Conservation (phyloP, 2,888 invertebrate genomes). For the Tipula confusa region DNA sequence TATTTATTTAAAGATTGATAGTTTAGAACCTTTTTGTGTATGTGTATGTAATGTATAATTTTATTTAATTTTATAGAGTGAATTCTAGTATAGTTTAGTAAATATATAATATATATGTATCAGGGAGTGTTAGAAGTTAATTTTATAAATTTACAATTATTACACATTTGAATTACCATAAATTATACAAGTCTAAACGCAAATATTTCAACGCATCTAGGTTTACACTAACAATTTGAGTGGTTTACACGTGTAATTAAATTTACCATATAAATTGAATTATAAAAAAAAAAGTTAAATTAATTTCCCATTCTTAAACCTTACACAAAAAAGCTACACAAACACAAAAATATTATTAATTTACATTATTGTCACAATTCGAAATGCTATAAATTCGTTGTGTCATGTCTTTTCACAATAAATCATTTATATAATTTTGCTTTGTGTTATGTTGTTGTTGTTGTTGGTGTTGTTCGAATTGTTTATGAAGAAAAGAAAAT, state of each 20-base stretch:
- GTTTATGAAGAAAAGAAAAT: neutral
- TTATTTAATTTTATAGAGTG: neutral
- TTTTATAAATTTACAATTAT: neutral
- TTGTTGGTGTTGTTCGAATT: neutral
- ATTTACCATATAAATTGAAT: no score
- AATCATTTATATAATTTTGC: neutral
- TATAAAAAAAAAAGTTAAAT: no score
- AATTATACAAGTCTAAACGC: neutral
- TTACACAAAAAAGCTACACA: neutral
- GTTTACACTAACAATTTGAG: neutral
- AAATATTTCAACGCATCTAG: neutral
- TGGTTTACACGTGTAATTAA: neutral
- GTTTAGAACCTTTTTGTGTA: neutral
- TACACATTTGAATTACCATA: neutral
- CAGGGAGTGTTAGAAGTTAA: no score
- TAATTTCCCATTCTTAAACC: neutral
- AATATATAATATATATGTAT: neutral
- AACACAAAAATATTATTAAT: neutral
- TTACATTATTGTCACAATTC: neutral
- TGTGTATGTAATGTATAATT: neutral
- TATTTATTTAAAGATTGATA: neutral
- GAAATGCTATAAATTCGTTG: neutral
- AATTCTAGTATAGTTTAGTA: neutral
- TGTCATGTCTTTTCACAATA: constrained; percentile 7
- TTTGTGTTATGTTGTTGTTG: neutral